A percentile compares a stretch with the other conserved stretches of the same genome.
phyloP scores from a whole-genome alignment of 2,888 invertebrate genomes.

The Nowickia ferox region DNA sequence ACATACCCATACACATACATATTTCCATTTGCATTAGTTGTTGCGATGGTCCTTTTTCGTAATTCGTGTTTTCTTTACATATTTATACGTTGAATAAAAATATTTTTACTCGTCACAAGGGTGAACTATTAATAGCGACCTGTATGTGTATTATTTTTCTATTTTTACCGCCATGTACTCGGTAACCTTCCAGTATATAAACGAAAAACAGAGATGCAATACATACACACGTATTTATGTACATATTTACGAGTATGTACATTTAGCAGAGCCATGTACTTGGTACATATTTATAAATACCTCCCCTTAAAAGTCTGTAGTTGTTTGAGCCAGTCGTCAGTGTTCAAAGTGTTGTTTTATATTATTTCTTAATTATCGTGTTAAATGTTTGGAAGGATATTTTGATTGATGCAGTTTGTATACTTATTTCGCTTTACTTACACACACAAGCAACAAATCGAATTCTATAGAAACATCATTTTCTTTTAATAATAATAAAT shows the following conservation, averaged over 20 bases:
- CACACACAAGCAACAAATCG: background rate
- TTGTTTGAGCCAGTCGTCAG: background rate
- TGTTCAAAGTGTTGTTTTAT: background rate
- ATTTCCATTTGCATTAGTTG: background rate
- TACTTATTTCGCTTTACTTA: background rate
- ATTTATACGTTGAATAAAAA: background rate
- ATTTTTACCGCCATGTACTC: slow-evolving; percentile 60
- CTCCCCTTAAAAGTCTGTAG: background rate
- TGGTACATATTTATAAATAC: slow-evolving; percentile 13
- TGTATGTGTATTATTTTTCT: slow-evolving; percentile 19
- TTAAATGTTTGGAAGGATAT: background rate
- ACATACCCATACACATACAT: background rate
- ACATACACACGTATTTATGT: slow-evolving; percentile 11
- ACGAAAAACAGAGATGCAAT: slow-evolving; percentile 1
- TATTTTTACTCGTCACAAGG: slow-evolving; percentile 23
- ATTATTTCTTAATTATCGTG: background rate
- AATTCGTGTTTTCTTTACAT: background rate
- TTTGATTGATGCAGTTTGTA: background rate
- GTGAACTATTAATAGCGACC: slow-evolving; percentile 54
- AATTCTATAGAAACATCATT: background rate
- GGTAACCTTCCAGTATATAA: slow-evolving; percentile 36
- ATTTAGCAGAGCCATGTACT: background rate
- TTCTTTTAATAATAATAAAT: slow-evolving; percentile 6
- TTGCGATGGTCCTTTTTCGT: background rate
- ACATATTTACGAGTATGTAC: background rate